phyloP scores from a whole-genome alignment of 2,888 invertebrate species.

The Cinara cedri region DNA sequence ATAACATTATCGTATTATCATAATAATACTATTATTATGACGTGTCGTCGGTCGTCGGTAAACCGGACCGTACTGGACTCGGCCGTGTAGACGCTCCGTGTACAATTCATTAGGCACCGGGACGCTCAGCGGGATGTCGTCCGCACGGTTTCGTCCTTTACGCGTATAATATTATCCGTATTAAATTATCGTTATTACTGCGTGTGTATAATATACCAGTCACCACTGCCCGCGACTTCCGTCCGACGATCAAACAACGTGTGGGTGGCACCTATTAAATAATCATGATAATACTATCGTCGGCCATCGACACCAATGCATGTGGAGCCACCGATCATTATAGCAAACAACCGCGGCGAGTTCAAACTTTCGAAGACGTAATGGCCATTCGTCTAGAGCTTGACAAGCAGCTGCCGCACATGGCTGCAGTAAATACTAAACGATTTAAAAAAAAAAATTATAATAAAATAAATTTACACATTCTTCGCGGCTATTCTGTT shows the following conservation, averaged over 20 bases:
- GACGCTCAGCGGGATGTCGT: slow-evolving; percentile 43
- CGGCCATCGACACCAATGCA: not conserved
- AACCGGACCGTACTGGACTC: slow-evolving; percentile 20
- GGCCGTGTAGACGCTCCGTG: not conserved
- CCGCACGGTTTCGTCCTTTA: slow-evolving; percentile 46
- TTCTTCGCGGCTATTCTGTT: too few relatives aligned
- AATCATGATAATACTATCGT: slow-evolving; percentile 5
- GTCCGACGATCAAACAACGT: not conserved
- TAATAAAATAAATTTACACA: too few relatives aligned
- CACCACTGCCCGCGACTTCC: slow-evolving; percentile 7
- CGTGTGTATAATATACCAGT: too few relatives aligned
- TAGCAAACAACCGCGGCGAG: too few relatives aligned
- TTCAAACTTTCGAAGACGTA: too few relatives aligned
- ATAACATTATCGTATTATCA: slow-evolving; percentile 30
- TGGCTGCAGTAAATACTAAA: too few relatives aligned
- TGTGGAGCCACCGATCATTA: too few relatives aligned
- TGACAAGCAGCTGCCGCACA: too few relatives aligned
- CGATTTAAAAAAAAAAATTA: too few relatives aligned
- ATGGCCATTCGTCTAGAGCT: too few relatives aligned
- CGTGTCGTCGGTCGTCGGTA: not conserved
- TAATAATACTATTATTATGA: slow-evolving; percentile 42
- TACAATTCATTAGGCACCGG: slow-evolving; percentile 48
- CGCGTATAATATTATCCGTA: slow-evolving; percentile 6
- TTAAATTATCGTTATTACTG: slow-evolving; percentile 36
- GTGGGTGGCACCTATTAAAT: slow-evolving; percentile 44